Evolutionary conservation across 1,140 invertebrate species (phyloP), one percentile per base, ranked within the genome.

Genomic region (Conopomorpha cramerella): DNA sequence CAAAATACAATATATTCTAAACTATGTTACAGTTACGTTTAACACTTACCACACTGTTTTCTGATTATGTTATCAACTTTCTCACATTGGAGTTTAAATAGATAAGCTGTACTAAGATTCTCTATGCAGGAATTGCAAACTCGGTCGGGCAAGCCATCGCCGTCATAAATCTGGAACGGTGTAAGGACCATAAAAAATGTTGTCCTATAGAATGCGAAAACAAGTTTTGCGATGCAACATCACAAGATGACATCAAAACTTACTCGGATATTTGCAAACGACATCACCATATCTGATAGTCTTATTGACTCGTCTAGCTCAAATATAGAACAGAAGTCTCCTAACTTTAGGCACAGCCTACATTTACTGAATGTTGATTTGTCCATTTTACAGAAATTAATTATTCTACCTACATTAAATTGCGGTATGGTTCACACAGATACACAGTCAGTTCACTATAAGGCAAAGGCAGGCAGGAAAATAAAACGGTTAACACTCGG

Each of bases 71-170:
- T 71, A 51, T 86, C 81, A 10, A 82, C 82, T 48, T 83, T 77
- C 58, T 86, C 84, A 44, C 84, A 84, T 57, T 83, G 81, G 30
- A 81, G 47, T 49, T 86, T 86, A 46, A 86, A 86, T 37, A 83
- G 74, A 49, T 84, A 86, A 16, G 83, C 77, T 14, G 78, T 76
- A 43, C 83, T 81, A n/a, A 84, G 59, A 46, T 84, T 82, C 32
- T 82, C 77, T 2, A 81, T 80, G 45, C 84, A 87, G 15, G 74
- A 51, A 27, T 70, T 77, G 36, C 85, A 87, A 6, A 86, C 81
- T 32, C 81, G 72, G 40, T 81, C 70, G 23, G 84, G 83, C 46
- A 86, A 64, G n/a, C 84, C 85, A 66, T 86, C 85, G 11, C 78
- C 82, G 39, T 65, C 56, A 50, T 50, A 52, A 39, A 72, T 70